These are phyloP conservation scores for Sinella curviseta DNA, from an alignment of 1,140 invertebrate species.

Conservation along the genomic window DNA sequence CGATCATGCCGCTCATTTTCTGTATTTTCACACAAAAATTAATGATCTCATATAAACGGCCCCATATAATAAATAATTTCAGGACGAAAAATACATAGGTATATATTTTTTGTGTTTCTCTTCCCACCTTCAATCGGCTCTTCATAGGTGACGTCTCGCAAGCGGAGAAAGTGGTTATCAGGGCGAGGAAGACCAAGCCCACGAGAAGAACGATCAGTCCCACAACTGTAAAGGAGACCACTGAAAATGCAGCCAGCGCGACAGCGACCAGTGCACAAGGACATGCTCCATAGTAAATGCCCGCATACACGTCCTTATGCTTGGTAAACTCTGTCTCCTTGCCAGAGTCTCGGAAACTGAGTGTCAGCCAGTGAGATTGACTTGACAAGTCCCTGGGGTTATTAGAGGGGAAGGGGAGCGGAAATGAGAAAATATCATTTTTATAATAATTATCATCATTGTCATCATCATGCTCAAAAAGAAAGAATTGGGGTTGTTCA, in stretches of 20 bases:
- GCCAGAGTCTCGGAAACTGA: slow-evolving; percentile 66
- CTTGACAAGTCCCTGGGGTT: slow-evolving; percentile 65
- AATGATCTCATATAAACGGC: neutral
- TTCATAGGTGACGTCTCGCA: slow-evolving; percentile 45
- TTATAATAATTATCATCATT: too few species aligned
- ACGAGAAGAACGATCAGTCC: slow-evolving; percentile 37
- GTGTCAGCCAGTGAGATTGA: slow-evolving; percentile 65
- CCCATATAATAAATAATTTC: slow-evolving; percentile 51
- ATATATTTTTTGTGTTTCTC: neutral
- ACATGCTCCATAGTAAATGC: slow-evolving; percentile 48
- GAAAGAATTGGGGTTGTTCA: neutral
- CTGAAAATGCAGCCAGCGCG: slow-evolving; percentile 48
- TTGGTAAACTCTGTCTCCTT: slow-evolving; percentile 67
- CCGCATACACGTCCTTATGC: slow-evolving; percentile 62
- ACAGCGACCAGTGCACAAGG: slow-evolving; percentile 45
- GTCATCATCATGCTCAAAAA: too few species aligned
- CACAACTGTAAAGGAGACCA: slow-evolving; percentile 48
- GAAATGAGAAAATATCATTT: slow-evolving; percentile 42
- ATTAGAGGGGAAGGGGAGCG: neutral
- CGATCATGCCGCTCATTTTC: slow-evolving; percentile 37
- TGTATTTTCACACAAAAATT: slow-evolving; percentile 54
- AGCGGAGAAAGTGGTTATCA: slow-evolving; percentile 39
- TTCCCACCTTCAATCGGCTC: slow-evolving; percentile 35
- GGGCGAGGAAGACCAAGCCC: slow-evolving; percentile 36
- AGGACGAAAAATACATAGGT: neutral